Evolutionary conservation across 53 echinoderm and acorn worm species (phyloP).

Genomic region (Zoroaster sp.): DNA sequence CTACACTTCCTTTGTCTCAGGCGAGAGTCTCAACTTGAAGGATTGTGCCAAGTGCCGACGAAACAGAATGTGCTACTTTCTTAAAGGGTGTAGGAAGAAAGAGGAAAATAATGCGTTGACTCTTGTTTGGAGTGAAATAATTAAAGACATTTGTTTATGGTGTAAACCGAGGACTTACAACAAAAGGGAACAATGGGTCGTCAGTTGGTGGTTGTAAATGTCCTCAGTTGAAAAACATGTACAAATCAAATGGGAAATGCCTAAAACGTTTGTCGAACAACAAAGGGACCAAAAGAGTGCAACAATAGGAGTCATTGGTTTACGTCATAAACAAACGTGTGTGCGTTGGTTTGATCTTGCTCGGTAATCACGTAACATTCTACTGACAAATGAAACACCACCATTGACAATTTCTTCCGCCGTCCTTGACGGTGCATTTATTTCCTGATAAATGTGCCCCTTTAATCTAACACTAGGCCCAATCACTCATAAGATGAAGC

Average conservation of each 20-base stretch:
- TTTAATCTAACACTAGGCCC: background rate
- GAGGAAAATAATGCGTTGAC: background rate
- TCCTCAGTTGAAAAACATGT: no score
- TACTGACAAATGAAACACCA: background rate
- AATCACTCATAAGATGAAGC: background rate
- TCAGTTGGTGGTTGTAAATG: no score
- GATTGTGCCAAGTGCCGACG: conserved; percentile 37
- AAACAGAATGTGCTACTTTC: background rate
- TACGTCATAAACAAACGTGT: no score
- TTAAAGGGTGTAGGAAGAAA: background rate
- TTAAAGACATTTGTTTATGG: background rate
- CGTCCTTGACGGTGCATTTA: background rate
- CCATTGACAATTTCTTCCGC: no score
- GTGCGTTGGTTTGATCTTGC: no score
- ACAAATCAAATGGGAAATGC: no score
- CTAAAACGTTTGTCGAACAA: no score
- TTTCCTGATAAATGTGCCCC: background rate
- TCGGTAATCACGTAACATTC: background rate
- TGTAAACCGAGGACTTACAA: no score
- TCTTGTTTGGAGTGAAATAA: background rate
- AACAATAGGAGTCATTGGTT: no score
- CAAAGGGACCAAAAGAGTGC: no score
- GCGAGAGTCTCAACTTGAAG: conserved; percentile 53
- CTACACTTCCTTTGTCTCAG: conserved; percentile 50
- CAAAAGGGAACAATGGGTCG: no score